Percentiles rank a stretch among this genome's conserved stretches.
These are phyloP conservation scores for Etheostoma spectabile DNA, from an alignment of 2,113 vertebrate species.

Conservation along the genomic window DNA sequence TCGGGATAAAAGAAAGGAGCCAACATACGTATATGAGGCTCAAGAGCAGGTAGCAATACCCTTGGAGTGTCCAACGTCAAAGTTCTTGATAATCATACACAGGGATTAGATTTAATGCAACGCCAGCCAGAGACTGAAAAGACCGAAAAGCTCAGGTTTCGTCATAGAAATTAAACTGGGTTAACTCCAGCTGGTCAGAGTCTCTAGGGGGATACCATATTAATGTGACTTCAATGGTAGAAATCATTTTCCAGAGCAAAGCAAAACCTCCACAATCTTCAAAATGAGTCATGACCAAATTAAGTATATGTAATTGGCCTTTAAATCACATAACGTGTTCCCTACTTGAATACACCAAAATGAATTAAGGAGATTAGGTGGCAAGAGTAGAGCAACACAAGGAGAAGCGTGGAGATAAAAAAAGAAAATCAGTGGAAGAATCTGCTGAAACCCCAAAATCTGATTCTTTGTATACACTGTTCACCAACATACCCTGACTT, in stretches of 20 bases:
- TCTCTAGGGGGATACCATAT: background rate
- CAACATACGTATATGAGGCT: background rate
- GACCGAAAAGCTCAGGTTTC: background rate
- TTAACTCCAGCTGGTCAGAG: background rate
- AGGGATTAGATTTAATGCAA: background rate
- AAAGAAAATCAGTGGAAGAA: background rate
- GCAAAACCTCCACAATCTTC: conserved; percentile 1
- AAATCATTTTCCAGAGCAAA: background rate
- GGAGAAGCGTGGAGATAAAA: background rate
- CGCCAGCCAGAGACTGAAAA: background rate
- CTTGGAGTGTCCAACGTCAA: background rate
- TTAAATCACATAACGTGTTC: conserved; percentile 6
- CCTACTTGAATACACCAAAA: conserved; percentile 8
- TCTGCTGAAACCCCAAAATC: background rate
- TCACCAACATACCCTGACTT: background rate
- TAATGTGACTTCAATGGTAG: background rate
- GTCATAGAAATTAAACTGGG: background rate
- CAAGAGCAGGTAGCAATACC: background rate
- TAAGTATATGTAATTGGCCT: conserved; percentile 10
- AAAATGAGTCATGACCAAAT: conserved; percentile 28
- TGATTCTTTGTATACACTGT: background rate
- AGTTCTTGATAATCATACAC: background rate
- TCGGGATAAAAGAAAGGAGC: background rate
- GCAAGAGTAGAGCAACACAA: background rate
- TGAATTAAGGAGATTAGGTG: conserved; percentile 19